Conservation (phyloP, 2,113 vertebrate species). For the Leptobrachium ailaonicum region DNA sequence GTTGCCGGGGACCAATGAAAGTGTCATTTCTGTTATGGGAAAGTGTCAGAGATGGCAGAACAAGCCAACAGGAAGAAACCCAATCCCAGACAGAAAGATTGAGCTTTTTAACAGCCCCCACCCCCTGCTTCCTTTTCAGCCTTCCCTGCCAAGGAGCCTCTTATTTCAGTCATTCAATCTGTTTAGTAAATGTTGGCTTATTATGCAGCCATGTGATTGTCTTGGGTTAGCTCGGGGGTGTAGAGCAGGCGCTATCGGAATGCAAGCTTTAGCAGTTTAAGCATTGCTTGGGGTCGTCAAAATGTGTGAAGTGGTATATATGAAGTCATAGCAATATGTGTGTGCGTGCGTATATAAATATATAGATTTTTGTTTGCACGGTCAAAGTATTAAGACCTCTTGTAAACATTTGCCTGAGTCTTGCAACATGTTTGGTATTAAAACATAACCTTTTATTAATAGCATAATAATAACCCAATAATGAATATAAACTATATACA, state of each 20-base stretch:
- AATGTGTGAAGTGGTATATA: no score
- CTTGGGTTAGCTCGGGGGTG: constrained; percentile 9
- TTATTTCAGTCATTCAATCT: constrained; percentile 32
- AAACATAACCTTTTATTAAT: no score
- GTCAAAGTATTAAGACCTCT: no score
- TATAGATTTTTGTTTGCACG: no score
- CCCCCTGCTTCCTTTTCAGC: constrained; percentile 41
- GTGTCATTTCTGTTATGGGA: constrained; percentile 31
- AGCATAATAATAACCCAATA: no score
- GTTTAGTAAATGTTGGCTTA: constrained; percentile 19
- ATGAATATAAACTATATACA: no score
- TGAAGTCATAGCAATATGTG: no score
- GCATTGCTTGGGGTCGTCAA: no score
- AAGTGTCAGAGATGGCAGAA: constrained; percentile 18
- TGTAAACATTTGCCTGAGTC: no score
- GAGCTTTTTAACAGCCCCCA: constrained; percentile 19
- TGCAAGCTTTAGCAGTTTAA: no score
- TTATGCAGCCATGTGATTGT: constrained; percentile 34
- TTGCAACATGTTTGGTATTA: no score
- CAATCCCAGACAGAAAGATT: constrained; percentile 33
- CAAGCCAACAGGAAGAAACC: constrained; percentile 28
- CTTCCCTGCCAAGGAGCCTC: constrained; percentile 26
- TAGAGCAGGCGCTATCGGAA: neutral
- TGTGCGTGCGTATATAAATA: no score
- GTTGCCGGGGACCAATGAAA: constrained; percentile 37